Percentiles rank a stretch among this genome's conserved stretches.
Conservation (phyloP, 2,113 vertebrate genomes). For the Erpornis zantholeuca region DNA sequence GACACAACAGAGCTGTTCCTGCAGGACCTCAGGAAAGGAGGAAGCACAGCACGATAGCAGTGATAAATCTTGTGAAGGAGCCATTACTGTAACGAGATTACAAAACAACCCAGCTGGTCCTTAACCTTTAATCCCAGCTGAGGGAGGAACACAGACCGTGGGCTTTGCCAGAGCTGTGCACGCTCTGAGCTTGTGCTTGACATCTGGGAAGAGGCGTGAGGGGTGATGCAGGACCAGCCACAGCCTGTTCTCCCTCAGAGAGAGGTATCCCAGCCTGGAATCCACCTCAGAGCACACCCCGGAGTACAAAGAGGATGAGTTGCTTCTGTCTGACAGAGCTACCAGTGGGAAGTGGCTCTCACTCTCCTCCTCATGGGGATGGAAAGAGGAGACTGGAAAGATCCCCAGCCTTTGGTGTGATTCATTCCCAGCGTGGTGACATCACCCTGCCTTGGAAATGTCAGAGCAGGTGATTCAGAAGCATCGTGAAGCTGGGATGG, state of each 20-base stretch:
- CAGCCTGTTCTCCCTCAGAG: rapidly evolving
- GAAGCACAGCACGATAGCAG: neutral
- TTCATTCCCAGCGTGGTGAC: neutral
- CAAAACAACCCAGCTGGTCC: neutral
- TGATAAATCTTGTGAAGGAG: neutral
- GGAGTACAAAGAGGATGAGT: neutral
- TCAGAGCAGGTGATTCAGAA: neutral
- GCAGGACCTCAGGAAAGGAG: neutral
- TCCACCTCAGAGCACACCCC: neutral
- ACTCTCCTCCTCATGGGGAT: neutral
- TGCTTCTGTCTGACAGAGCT: neutral
- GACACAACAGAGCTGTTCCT: neutral
- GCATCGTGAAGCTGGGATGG: neutral
- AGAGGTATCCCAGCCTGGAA: neutral
- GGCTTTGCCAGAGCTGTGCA: neutral
- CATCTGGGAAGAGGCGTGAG: rapidly evolving
- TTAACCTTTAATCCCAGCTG: neutral
- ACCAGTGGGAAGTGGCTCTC: rapidly evolving
- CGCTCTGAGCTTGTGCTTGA: neutral
- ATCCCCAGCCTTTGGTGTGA: neutral
- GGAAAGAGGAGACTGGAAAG: neutral
- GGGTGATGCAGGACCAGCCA: neutral
- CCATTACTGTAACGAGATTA: slow-evolving; percentile 1
- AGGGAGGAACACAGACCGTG: neutral
- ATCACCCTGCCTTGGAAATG: neutral